Evolutionary conservation across 2,113 vertebrate species (phyloP).

Genomic region (Eleginops maclovinus): DNA sequence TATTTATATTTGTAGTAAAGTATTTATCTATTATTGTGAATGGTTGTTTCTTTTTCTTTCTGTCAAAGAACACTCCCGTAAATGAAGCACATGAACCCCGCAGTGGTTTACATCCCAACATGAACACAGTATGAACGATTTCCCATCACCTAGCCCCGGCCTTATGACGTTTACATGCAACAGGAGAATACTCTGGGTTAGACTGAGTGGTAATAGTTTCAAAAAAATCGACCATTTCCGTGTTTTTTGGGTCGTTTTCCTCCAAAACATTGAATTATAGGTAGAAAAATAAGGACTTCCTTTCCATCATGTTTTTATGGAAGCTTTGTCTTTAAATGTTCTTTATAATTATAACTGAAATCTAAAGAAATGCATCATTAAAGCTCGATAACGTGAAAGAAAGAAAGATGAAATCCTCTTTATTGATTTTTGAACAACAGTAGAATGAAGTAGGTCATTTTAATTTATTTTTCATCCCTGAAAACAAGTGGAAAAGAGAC

Average conservation of each 20-base stretch:
- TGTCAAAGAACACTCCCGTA: neutral
- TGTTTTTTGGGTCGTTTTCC: neutral
- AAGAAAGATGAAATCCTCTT: too few species aligned
- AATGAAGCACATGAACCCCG: constrained; percentile 9
- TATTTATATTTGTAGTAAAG: constrained; percentile 76
- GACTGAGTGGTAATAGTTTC: constrained; percentile 1
- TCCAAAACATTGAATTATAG: too few species aligned
- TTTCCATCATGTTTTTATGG: too few species aligned
- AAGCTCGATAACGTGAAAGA: too few species aligned
- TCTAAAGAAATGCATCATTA: too few species aligned
- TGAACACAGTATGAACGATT: neutral
- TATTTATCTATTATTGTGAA: constrained; percentile 60
- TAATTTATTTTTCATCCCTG: too few species aligned
- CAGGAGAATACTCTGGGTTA: neutral
- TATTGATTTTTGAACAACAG: too few species aligned
- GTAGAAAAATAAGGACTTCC: too few species aligned
- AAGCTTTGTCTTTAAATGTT: too few species aligned
- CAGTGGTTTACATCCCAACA: neutral
- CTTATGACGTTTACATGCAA: neutral
- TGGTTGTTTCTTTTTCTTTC: constrained; percentile 45
- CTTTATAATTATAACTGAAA: too few species aligned
- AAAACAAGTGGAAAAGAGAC: too few species aligned
- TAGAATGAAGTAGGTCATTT: too few species aligned
- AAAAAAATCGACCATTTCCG: neutral
- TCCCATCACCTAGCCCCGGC: neutral